These are phyloP conservation scores for Alectura lathami DNA, from an alignment of 2,113 vertebrate species.

Conservation along the genomic window DNA sequence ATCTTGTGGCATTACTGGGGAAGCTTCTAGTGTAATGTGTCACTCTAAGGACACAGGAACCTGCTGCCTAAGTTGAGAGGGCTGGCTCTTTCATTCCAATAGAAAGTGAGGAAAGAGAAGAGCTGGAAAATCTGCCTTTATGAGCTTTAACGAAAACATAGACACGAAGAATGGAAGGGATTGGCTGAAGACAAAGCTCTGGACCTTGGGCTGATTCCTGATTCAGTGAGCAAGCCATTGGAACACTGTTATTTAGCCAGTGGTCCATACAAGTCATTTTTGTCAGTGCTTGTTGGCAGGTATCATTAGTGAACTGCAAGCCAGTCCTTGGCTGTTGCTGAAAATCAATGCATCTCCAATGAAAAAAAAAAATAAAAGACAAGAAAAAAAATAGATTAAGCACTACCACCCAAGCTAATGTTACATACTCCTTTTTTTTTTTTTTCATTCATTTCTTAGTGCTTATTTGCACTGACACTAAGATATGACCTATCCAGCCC, in stretches of 20 bases:
- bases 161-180: not conserved
- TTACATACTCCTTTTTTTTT: not conserved
- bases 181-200: not conserved
- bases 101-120: not conserved
- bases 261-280: not conserved
- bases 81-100: not conserved
- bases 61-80: not conserved
- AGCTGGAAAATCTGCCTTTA: conserved; percentile 36
- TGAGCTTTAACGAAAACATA: conserved; percentile 19
- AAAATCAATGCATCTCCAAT: not conserved
- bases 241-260: not conserved
- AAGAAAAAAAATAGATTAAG: not conserved
- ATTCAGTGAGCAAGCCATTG: not conserved
- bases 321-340: not conserved
- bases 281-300: not conserved
- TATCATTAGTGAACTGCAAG: not conserved
- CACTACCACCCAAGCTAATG: not conserved
- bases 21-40: not conserved
- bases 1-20: not conserved
- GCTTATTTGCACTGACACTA: not conserved
- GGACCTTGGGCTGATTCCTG: not conserved
- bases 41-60: not conserved
- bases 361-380: accelerated
- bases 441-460: not conserved
- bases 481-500: not conserved